These are phyloP conservation scores for Ploceus nigricollis DNA, from an alignment of 2,113 vertebrate genomes.

Conservation along the genomic window DNA sequence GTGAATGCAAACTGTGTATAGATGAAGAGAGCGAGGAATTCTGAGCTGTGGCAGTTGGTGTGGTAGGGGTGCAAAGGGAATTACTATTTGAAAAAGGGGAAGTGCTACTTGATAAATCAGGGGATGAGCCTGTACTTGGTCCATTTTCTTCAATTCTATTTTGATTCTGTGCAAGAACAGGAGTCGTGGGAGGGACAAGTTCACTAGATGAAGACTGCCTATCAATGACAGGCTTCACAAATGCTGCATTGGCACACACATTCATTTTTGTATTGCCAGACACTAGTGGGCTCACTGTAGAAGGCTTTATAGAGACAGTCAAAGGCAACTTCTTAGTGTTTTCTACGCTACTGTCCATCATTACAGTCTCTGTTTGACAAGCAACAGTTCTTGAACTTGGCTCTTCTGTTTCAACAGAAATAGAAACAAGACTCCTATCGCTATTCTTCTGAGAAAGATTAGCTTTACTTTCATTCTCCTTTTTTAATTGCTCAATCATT, in stretches of 20 bases:
- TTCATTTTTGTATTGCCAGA: slow-evolving; percentile 80
- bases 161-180: slow-evolving; percentile 48
- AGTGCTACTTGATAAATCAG: slow-evolving; percentile 62
- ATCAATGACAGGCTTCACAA: slow-evolving; percentile 68
- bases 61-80: slow-evolving; percentile 30
- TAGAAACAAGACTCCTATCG: slow-evolving; percentile 75
- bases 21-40: slow-evolving; percentile 48
- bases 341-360: slow-evolving; percentile 73
- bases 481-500: slow-evolving; percentile 89
- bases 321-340: slow-evolving; percentile 84
- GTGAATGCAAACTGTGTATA: slow-evolving; percentile 74
- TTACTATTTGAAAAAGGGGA: slow-evolving; percentile 36
- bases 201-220: slow-evolving; percentile 81
- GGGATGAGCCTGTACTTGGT: slow-evolving; percentile 68
- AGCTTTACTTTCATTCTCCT: slow-evolving; percentile 75
- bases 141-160: slow-evolving; percentile 85
- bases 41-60: slow-evolving; percentile 51
- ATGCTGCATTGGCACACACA: slow-evolving; percentile 41
- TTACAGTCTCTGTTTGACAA: slow-evolving; percentile 84
- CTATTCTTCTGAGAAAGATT: slow-evolving; percentile 60
- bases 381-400: slow-evolving; percentile 75
- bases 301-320: slow-evolving; percentile 82
- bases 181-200: slow-evolving; percentile 60
- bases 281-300: slow-evolving; percentile 74
- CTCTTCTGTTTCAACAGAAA: slow-evolving; percentile 83